phyloP scores from a whole-genome alignment of 2,888 invertebrate species.

The Exephanes ischioxanthus region DNA sequence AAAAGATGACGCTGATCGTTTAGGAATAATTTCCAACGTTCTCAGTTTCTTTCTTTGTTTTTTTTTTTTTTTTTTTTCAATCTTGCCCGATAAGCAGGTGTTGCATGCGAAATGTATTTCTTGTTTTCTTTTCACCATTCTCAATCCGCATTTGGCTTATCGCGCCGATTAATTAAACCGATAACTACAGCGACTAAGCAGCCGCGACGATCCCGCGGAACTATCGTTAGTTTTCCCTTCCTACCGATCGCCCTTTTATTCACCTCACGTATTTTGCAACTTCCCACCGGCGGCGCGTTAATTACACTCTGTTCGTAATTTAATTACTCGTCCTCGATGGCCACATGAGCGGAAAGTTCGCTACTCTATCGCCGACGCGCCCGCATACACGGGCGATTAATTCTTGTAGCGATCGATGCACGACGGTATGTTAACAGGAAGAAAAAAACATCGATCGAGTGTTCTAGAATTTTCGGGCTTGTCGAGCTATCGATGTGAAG shows the following conservation, averaged over 20 bases:
- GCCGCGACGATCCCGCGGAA: conserved; percentile 17
- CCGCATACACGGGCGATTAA: conserved; percentile 1
- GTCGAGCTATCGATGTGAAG: neutral
- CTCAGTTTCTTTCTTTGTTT: neutral
- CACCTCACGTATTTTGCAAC: conserved; percentile 54
- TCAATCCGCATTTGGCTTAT: neutral
- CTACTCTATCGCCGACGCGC: neutral
- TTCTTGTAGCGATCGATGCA: conserved; percentile 26
- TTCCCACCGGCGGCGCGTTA: conserved; percentile 11
- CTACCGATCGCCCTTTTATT: conserved; percentile 34
- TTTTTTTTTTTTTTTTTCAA: neutral
- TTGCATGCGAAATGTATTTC: neutral
- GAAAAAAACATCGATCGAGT: neutral
- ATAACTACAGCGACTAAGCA: neutral
- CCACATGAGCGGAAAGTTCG: conserved; percentile 49
- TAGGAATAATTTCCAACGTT: neutral
- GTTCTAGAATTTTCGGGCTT: neutral
- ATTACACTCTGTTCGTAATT: conserved; percentile 61
- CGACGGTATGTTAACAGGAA: neutral
- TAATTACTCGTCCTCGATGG: conserved; percentile 64
- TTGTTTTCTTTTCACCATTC: neutral
- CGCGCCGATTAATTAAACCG: neutral
- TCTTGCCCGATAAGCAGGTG: neutral
- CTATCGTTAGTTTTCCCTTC: conserved; percentile 45
- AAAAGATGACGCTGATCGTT: neutral